Conservation (phyloP, 2,888 invertebrate species). For the Microctonus aethiopoides region DNA sequence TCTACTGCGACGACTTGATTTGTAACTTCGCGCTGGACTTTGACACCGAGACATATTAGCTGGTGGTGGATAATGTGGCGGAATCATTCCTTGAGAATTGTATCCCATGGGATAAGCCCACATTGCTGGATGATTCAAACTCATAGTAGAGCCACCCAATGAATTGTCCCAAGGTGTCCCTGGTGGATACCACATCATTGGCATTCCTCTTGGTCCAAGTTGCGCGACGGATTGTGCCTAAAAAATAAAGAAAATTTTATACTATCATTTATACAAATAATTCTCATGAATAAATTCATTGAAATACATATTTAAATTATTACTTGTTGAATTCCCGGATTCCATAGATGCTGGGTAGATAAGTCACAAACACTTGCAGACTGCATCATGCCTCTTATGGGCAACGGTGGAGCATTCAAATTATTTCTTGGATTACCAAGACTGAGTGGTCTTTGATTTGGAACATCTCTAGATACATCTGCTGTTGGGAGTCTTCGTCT, state of each 20-base stretch:
- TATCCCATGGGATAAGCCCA: constrained; percentile 60
- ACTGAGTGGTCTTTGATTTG: constrained; percentile 52
- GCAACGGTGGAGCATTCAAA: constrained; percentile 47
- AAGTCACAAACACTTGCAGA: constrained; percentile 64
- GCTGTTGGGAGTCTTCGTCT: constrained; percentile 53
- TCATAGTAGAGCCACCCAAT: constrained; percentile 60
- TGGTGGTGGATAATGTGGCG: constrained; percentile 70
- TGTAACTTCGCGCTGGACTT: constrained; percentile 61
- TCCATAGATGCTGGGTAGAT: constrained; percentile 57
- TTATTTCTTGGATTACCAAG: constrained; percentile 52
- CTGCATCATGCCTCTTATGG: constrained; percentile 58
- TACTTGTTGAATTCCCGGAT: constrained; percentile 72
- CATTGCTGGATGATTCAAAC: constrained; percentile 59
- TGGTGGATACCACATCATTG: constrained; percentile 67
- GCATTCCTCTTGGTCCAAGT: constrained; percentile 67
- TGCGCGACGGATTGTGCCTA: constrained; percentile 81
- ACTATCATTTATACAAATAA: constrained; percentile 13
- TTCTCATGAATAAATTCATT: not conserved
- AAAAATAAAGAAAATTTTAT: constrained; percentile 40
- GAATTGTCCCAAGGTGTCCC: constrained; percentile 53
- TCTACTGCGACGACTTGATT: constrained; percentile 64
- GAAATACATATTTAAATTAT: constrained; percentile 23
- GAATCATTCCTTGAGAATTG: constrained; percentile 57
- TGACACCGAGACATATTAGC: constrained; percentile 70
- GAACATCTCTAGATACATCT: constrained; percentile 48